Conservation (phyloP, 2,113 vertebrate genomes). For the Eulemur macaco region DNA sequence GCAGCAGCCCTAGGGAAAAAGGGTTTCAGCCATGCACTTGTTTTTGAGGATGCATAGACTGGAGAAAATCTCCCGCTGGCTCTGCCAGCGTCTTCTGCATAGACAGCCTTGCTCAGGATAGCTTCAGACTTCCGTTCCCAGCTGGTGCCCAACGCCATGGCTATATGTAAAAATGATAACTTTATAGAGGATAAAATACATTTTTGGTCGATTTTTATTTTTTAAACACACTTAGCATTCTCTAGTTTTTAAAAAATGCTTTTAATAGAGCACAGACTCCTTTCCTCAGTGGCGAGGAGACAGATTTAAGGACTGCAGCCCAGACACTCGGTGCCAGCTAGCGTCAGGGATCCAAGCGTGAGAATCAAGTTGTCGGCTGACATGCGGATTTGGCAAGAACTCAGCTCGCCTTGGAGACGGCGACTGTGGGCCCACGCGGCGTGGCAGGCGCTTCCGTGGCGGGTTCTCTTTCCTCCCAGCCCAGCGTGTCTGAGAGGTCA, state of each 20-base stretch:
- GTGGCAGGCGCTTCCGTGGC: background rate
- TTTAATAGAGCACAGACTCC: constrained; percentile 41
- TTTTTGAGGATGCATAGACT: fast-evolving
- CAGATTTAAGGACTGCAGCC: constrained; percentile 16
- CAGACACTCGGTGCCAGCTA: background rate
- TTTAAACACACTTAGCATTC: background rate
- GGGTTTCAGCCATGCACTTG: background rate
- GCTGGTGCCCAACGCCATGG: background rate
- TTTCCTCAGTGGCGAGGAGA: background rate
- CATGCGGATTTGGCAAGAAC: background rate
- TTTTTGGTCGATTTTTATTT: background rate
- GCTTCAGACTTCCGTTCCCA: background rate
- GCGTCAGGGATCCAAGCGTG: constrained; percentile 15
- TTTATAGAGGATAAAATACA: background rate
- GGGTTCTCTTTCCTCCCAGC: background rate
- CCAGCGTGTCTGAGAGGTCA: background rate
- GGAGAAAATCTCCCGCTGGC: background rate
- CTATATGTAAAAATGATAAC: background rate
- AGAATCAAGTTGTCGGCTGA: constrained; percentile 2
- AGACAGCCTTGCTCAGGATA: background rate
- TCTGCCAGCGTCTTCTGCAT: background rate
- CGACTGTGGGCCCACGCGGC: background rate
- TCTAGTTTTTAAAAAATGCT: background rate
- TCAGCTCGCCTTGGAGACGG: background rate
- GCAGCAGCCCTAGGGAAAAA: background rate